A percentile compares a stretch with the other conserved stretches of the same genome.
Conservation (phyloP, 2,888 invertebrate species). For the Hoplodrina ambigua region DNA sequence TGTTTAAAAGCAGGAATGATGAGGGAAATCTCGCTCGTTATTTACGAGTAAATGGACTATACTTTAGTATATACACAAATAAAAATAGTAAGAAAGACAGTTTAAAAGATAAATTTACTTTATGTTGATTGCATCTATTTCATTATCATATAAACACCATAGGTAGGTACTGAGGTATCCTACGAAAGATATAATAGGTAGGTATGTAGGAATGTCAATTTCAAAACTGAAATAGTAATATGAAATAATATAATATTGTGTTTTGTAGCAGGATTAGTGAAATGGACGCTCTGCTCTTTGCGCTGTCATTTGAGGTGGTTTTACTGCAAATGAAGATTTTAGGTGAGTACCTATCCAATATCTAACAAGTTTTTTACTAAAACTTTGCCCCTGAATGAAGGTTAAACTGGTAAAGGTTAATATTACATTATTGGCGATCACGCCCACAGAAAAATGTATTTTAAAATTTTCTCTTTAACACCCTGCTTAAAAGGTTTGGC, state of each 20-base stretch:
- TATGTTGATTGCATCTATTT: constrained; percentile 3
- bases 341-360: constrained; percentile 69
- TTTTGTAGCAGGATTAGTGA: constrained; percentile 67
- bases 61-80: too few relatives aligned
- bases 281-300: constrained; percentile 83
- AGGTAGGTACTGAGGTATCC: neutral
- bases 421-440: neutral
- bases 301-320: constrained; percentile 80
- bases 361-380: constrained; percentile 1
- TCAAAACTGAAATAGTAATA: constrained; percentile 11
- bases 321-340: constrained; percentile 81
- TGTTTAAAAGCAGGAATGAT: too few relatives aligned
- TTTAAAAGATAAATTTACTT: neutral
- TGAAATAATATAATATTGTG: constrained; percentile 31
- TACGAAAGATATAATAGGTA: neutral
- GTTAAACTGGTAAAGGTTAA: neutral
- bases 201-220: neutral
- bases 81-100: too few relatives aligned
- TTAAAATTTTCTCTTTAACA: neutral
- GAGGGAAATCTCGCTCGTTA: too few relatives aligned
- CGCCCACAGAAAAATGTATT: neutral
- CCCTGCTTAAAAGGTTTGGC: too few relatives aligned
- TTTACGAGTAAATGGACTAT: too few relatives aligned
- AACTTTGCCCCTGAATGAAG: neutral
- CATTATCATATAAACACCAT: constrained; percentile 17